A percentile compares a stretch with the other conserved stretches of the same genome.
phyloP scores from a whole-genome alignment of 2,797 vertebrate species.

The Ctenopoma kingsleyae region DNA sequence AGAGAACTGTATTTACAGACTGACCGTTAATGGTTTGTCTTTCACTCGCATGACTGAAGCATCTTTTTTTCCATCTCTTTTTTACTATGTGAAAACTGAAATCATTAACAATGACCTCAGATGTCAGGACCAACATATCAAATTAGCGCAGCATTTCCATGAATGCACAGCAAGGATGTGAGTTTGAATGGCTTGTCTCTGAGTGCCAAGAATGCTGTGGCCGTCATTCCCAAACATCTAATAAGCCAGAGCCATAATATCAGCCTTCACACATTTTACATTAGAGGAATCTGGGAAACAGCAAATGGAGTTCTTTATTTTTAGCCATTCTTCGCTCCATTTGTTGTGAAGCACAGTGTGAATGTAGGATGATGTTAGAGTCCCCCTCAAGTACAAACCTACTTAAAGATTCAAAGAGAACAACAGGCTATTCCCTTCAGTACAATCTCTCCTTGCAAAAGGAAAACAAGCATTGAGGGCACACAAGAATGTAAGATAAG shows the following conservation, averaged over 20 bases:
- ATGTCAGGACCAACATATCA: neutral
- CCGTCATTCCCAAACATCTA: neutral
- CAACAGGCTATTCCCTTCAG: conserved; percentile 63
- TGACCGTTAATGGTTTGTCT: neutral
- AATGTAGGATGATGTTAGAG: conserved; percentile 54
- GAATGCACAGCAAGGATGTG: neutral
- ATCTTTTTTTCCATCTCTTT: neutral
- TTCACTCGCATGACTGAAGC: neutral
- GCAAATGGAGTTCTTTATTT: conserved; percentile 42
- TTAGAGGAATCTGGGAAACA: conserved; percentile 10
- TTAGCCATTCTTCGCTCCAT: conserved; percentile 35
- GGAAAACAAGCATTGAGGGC: conserved; percentile 24
- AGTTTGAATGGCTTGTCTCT: neutral
- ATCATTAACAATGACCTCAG: neutral
- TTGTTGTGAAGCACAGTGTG: conserved; percentile 51
- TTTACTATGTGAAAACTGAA: neutral
- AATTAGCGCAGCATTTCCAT: neutral
- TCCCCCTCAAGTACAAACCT: conserved; percentile 60
- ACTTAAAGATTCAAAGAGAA: conserved; percentile 70
- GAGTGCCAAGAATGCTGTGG: conserved; percentile 1
- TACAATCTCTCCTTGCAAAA: conserved; percentile 45
- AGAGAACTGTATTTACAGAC: too few relatives aligned
- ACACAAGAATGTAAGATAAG: conserved; percentile 67
- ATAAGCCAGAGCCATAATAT: conserved; percentile 5
- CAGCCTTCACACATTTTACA: neutral